Evolutionary conservation across 2,113 vertebrate genomes (phyloP).

Genomic region (Nymphicus hollandicus): DNA sequence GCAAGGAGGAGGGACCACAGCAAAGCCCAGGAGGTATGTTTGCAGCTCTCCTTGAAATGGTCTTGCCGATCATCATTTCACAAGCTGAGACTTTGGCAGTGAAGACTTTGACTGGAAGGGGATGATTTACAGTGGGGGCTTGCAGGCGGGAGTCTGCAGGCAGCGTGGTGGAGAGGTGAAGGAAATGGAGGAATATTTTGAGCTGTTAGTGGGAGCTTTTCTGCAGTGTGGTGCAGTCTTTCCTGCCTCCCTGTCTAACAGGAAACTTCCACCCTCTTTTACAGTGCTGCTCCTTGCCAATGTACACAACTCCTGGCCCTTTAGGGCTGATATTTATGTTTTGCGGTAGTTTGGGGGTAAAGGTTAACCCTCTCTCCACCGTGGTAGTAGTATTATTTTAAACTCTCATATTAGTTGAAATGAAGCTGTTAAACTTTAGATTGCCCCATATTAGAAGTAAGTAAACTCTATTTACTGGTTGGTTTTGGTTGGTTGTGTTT

Average conservation of each 20-base stretch:
- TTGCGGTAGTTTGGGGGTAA: neutral
- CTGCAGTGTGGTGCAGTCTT: neutral
- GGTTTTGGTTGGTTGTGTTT: neutral
- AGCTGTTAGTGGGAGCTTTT: neutral
- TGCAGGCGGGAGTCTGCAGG: neutral
- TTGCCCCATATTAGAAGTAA: neutral
- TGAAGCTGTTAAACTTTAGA: neutral
- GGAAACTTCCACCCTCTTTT: slow-evolving; percentile 32
- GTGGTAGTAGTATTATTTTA: neutral
- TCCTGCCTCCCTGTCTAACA: neutral
- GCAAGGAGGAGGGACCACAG: neutral
- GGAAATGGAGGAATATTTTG: neutral
- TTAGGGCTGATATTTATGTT: neutral
- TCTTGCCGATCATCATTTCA: neutral
- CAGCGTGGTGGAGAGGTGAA: neutral
- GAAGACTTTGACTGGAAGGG: neutral
- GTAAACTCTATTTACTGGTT: neutral
- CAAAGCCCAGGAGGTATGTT: slow-evolving; percentile 8
- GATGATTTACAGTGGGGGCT: neutral
- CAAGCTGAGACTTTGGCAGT: rapidly evolving
- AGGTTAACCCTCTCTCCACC: neutral
- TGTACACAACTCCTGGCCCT: neutral
- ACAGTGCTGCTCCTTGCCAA: neutral
- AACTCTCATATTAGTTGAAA: neutral
- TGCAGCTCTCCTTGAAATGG: neutral